A percentile compares a stretch with the other conserved stretches of the same genome.
phyloP scores from a whole-genome alignment of 1,140 invertebrate genomes.

The Gyrodactylus bullatarudis region DNA sequence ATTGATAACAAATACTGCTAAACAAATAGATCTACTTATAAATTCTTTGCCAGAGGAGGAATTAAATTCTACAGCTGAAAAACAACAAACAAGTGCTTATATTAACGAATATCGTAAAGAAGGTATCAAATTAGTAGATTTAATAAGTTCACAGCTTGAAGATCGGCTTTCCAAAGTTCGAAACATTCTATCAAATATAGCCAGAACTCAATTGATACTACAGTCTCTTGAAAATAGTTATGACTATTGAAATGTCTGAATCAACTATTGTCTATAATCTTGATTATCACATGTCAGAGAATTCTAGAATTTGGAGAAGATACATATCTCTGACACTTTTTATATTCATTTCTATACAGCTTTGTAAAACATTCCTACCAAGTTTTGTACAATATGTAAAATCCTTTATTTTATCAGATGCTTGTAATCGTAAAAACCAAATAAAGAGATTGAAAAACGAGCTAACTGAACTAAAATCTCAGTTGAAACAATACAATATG shows the following conservation, averaged over 20 bases:
- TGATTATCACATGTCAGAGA: neutral
- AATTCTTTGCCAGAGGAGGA: slow-evolving; percentile 1
- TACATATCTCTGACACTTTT: neutral
- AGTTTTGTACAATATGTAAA: neutral
- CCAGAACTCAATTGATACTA: neutral
- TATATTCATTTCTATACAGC: neutral
- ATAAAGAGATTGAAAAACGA: neutral
- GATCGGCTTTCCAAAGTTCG: neutral
- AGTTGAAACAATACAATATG: neutral
- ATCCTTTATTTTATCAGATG: neutral
- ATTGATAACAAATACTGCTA: neutral
- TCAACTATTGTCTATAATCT: too few species aligned
- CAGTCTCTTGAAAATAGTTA: neutral
- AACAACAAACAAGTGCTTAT: neutral
- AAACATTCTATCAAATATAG: neutral
- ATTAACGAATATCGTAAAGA: neutral
- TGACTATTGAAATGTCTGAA: neutral
- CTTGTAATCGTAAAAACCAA: neutral
- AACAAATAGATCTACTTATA: neutral
- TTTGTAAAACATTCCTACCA: neutral
- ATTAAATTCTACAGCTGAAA: neutral
- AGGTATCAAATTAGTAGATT: neutral
- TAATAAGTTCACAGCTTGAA: neutral
- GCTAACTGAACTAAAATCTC: neutral
- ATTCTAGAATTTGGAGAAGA: neutral